These are phyloP conservation scores for Cyclopterus lumpus DNA, from an alignment of 2,797 vertebrate species.

Conservation along the genomic window DNA sequence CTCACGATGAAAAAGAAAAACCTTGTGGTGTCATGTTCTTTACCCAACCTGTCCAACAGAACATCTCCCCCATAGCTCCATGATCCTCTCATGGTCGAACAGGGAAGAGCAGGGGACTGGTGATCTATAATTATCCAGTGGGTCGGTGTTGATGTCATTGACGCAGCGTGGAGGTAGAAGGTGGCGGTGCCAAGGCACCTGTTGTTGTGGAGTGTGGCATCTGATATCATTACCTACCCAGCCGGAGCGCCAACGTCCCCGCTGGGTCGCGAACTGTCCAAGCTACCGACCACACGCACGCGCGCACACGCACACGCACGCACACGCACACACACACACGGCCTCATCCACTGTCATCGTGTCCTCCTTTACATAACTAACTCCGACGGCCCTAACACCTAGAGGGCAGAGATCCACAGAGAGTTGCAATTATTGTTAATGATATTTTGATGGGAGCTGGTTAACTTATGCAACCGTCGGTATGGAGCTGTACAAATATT, in stretches of 20 bases:
- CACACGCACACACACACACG: not conserved
- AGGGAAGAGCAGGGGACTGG: conserved; percentile 86
- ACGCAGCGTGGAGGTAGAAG: conserved; percentile 97
- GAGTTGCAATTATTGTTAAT: conserved; percentile 79
- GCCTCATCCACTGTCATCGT: conserved; percentile 61
- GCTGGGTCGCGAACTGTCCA: conserved; percentile 99
- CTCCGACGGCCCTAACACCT: conserved; percentile 69
- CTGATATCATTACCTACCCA: conserved; percentile 99
- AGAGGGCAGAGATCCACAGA: conserved; percentile 73
- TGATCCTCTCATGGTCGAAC: conserved; percentile 84
- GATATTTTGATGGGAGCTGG: conserved; percentile 77
- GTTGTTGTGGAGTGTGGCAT: conserved; percentile 99
- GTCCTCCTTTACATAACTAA: conserved; percentile 76
- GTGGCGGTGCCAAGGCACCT: conserved; percentile 99
- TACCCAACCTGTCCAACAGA: conserved; percentile 41
- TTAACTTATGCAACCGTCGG: conserved; percentile 73
- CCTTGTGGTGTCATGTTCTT: conserved; percentile 42
- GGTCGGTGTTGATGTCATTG: conserved; percentile 99
- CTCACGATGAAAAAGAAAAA: not conserved
- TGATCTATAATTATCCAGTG: conserved; percentile 99
- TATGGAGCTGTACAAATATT: conserved; percentile 65
- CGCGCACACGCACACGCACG: conserved; percentile 43
- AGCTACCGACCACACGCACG: conserved; percentile 80
- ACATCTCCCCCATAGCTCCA: conserved; percentile 41
- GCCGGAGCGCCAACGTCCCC: conserved; percentile 94